phyloP scores from a whole-genome alignment of 2,888 invertebrate genomes.

The Ommatoiulus sabulosus region DNA sequence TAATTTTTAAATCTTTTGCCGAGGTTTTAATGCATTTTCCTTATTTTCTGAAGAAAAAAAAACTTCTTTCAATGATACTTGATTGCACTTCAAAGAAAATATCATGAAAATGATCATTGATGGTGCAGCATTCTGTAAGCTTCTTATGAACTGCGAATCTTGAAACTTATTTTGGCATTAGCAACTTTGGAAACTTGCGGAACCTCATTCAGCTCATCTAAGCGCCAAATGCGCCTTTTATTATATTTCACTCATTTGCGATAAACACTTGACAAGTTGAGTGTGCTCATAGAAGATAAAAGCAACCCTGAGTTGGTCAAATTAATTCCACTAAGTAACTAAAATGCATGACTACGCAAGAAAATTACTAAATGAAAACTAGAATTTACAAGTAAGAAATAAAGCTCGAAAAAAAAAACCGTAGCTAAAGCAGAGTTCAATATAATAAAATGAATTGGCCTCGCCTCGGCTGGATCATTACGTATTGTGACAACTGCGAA shows the following conservation, averaged over 20 bases:
- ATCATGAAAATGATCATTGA: not conserved
- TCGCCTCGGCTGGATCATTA: not conserved
- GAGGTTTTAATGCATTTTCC: not conserved
- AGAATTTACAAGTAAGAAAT: not conserved
- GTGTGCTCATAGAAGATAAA: not conserved
- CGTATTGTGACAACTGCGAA: no score
- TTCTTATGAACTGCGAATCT: not conserved
- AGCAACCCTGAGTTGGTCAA: not conserved
- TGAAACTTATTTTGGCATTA: not conserved
- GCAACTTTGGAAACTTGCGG: not conserved
- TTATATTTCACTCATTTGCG: not conserved
- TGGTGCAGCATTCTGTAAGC: not conserved
- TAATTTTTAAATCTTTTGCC: not conserved
- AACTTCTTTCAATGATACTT: not conserved
- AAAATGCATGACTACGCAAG: not conserved
- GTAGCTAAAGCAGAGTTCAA: not conserved
- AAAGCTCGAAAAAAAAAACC: not conserved
- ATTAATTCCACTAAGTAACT: not conserved
- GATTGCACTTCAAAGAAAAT: not conserved
- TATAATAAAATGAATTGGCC: not conserved
- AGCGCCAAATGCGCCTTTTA: not conserved
- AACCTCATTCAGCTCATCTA: not conserved
- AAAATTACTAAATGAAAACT: not conserved
- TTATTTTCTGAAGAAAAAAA: not conserved
- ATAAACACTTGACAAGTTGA: not conserved